Conservation (phyloP, 2,113 vertebrate genomes). For the Otus sunia region DNA sequence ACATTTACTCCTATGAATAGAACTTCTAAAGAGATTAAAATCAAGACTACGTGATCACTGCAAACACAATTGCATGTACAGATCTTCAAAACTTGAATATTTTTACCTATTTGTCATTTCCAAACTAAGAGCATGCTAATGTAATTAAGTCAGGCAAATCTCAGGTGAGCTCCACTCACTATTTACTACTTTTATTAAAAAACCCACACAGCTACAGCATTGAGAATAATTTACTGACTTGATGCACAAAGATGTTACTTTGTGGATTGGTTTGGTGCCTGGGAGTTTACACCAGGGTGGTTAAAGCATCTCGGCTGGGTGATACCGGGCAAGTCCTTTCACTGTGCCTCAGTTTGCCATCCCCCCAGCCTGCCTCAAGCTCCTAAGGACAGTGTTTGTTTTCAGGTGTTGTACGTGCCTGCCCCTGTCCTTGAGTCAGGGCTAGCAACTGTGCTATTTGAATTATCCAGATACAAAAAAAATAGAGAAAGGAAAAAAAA, state of each 20-base stretch:
- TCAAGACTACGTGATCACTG: not conserved
- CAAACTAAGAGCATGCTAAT: not conserved
- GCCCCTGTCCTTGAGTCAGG: not conserved
- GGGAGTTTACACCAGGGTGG: not conserved
- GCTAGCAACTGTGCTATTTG: not conserved
- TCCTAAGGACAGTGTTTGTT: not conserved
- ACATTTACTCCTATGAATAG: not conserved
- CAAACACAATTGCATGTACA: not conserved
- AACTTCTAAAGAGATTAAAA: not conserved
- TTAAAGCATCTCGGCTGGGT: not conserved
- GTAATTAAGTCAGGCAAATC: not conserved
- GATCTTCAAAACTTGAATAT: not conserved
- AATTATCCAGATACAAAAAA: not conserved
- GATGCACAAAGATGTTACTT: not conserved
- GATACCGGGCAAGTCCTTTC: not conserved
- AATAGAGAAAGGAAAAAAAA: not conserved
- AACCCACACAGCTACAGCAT: not conserved
- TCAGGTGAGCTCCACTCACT: not conserved
- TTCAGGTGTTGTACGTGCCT: accelerated
- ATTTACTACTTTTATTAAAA: not conserved
- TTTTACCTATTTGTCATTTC: not conserved
- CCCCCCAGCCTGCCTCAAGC: accelerated
- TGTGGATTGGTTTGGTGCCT: not conserved
- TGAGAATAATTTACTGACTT: not conserved
- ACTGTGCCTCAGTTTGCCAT: not conserved